Evolutionary conservation across 2,113 vertebrate genomes (phyloP).

Genomic region (Seriola aureovittata): DNA sequence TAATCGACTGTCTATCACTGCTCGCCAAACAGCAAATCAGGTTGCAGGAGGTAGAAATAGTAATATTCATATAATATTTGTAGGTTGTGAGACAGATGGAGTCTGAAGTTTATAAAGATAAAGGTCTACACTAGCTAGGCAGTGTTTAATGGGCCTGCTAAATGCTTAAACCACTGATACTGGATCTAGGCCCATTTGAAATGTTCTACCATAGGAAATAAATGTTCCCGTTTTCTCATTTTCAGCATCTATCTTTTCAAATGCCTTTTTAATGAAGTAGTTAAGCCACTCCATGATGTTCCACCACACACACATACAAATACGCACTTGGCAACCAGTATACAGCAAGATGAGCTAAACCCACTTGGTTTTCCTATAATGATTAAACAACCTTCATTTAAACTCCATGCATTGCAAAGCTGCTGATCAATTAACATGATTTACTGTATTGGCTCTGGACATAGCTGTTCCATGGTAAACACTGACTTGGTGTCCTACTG

Average conservation of each 20-base stretch:
- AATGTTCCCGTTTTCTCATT: constrained; percentile 64
- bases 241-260: constrained; percentile 71
- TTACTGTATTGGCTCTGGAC: constrained; percentile 73
- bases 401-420: constrained; percentile 71
- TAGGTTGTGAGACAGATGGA: constrained; percentile 10
- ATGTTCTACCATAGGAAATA: constrained; percentile 65
- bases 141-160: constrained; percentile 36
- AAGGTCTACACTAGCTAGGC: constrained; percentile 20
- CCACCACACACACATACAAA: constrained; percentile 65
- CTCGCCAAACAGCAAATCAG: not conserved
- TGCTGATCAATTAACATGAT: constrained; percentile 82
- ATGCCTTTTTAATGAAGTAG: constrained; percentile 83
- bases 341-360: constrained; percentile 67
- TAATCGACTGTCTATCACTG: not conserved
- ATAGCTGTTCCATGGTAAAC: constrained; percentile 56
- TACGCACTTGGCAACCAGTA: constrained; percentile 71
- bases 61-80: constrained; percentile 16
- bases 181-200: constrained; percentile 61
- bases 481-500: constrained; percentile 76
- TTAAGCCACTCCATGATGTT: constrained; percentile 71
- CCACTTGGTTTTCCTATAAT: constrained; percentile 65
- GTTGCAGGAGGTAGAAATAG: constrained; percentile 12
- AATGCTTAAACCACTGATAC: constrained; percentile 34
- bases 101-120: not conserved
- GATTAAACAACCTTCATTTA: constrained; percentile 83